These are phyloP conservation scores for Colletes collaris DNA, from an alignment of 2,888 invertebrate species.

Conservation along the genomic window DNA sequence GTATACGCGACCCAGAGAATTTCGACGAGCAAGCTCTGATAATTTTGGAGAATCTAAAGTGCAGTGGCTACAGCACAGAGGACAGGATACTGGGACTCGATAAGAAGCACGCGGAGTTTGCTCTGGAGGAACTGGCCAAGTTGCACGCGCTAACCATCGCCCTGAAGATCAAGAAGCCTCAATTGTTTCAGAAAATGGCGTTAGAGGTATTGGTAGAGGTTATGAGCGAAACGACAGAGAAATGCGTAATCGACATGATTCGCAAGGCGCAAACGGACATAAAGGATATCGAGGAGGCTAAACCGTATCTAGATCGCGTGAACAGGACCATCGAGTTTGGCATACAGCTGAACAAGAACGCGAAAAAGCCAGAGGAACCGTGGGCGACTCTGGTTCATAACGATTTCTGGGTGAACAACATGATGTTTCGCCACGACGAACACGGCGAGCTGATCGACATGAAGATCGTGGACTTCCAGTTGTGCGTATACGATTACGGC, in stretches of 20 bases:
- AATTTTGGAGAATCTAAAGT: constrained; percentile 78
- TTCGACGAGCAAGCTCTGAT: constrained; percentile 79
- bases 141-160: constrained; percentile 77
- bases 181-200: constrained; percentile 72
- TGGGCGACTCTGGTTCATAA: constrained; percentile 79
- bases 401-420: constrained; percentile 82
- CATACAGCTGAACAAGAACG: neutral
- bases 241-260: constrained; percentile 74
- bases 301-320: constrained; percentile 68
- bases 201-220: constrained; percentile 63
- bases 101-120: constrained; percentile 72
- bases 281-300: constrained; percentile 66
- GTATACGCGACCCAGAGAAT: constrained; percentile 63
- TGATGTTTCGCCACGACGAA: constrained; percentile 77
- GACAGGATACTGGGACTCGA: constrained; percentile 78
- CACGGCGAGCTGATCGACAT: constrained; percentile 68
- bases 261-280: constrained; percentile 71
- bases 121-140: constrained; percentile 75
- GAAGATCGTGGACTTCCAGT: constrained; percentile 82
- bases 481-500: constrained; percentile 75
- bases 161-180: constrained; percentile 74
- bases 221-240: constrained; percentile 66
- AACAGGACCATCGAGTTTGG: constrained; percentile 72
- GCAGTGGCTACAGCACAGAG: constrained; percentile 72
- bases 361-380: constrained; percentile 60